Evolutionary conservation across 2,888 invertebrate genomes (phyloP).

Genomic region (Alsophila aescularia): DNA sequence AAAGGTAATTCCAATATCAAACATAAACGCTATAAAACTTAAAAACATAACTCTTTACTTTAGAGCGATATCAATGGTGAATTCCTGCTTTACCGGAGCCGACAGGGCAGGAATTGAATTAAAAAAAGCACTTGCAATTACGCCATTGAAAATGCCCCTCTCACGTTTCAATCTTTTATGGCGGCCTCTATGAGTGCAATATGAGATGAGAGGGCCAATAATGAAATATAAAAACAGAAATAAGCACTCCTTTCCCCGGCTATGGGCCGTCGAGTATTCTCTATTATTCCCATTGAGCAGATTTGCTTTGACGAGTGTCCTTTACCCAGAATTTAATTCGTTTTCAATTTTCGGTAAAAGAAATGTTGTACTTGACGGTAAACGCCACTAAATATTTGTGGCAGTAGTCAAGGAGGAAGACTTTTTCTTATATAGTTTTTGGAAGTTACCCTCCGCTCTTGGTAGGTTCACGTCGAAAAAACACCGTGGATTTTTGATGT

Average conservation of each 20-base stretch:
- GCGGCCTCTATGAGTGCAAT: constrained; percentile 81
- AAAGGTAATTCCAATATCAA: constrained; percentile 21
- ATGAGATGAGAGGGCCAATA: constrained; percentile 83
- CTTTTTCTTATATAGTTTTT: neutral
- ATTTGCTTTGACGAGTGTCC: constrained; percentile 75
- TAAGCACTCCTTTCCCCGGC: constrained; percentile 74
- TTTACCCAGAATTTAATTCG: constrained; percentile 70
- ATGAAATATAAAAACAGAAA: constrained; percentile 83
- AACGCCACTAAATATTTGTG: constrained; percentile 10
- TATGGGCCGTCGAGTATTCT: constrained; percentile 70
- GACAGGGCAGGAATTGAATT: constrained; percentile 79
- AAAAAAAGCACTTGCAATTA: constrained; percentile 82
- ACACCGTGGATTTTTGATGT: no score
- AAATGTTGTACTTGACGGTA: constrained; percentile 35
- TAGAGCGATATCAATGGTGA: constrained; percentile 79
- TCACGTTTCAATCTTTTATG: constrained; percentile 83
- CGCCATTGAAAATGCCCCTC: constrained; percentile 80
- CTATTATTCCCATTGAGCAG: constrained; percentile 77
- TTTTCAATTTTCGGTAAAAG: constrained; percentile 47
- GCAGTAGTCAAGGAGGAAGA: neutral
- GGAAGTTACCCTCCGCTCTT: neutral
- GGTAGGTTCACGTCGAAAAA: neutral
- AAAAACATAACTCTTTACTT: constrained; percentile 68
- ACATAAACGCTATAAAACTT: constrained; percentile 45
- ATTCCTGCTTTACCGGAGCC: constrained; percentile 78